Base-by-base conservation (phyloP, 2,113 vertebrate genomes). In the Anseranas semipalmata region DNA sequence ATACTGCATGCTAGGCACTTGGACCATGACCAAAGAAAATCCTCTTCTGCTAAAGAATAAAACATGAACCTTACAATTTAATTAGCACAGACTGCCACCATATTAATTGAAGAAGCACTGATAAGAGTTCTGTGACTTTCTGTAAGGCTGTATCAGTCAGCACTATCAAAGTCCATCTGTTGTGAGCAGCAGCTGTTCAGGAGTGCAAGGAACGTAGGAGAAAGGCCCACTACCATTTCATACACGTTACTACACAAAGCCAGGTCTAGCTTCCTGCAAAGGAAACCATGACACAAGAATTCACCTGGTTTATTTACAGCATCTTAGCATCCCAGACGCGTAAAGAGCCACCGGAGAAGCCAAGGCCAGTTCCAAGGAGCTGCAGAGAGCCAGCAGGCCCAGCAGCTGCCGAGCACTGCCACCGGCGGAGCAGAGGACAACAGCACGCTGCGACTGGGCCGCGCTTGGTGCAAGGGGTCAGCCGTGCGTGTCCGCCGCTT, bases 281-380 rank as follows among this genome's bases (percentile, higher is more conserved):
- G 52, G 70, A 60, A 84, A 92, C 52, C 85, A 76, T 1, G 4
- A 59, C 93, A 89, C 89, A 95, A 82, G 66, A 92, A 89, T 91
- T 95, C 84, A 89, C 79, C 55, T 85, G 58, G 53, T 94, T 94
- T 95, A 93, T 73, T 95, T 95, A 86, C 39, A 41, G 85, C 33
- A 22, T 92, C 83, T 81, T 76, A 89, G 74, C n/a, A 96, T 92
- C 91, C 85, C 93, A 88, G 24, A 80, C 67, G 48, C 22, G 46
- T 9, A 7, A 83, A 89, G 75, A 93, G 5, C 78, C 62, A 88
- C 84, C 82, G 83, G 56, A 76, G 63, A 67, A 78, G n/a, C 71
- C 80, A 92, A 65, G 60, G 48, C 41, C 53, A 71, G 30, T 77
- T 83, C 84, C 65, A 74, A 92, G 79, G 55, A 78, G 66, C 73